phyloP scores from a whole-genome alignment of 2,113 vertebrate genomes.

The Chiloscyllium plagiosum region DNA sequence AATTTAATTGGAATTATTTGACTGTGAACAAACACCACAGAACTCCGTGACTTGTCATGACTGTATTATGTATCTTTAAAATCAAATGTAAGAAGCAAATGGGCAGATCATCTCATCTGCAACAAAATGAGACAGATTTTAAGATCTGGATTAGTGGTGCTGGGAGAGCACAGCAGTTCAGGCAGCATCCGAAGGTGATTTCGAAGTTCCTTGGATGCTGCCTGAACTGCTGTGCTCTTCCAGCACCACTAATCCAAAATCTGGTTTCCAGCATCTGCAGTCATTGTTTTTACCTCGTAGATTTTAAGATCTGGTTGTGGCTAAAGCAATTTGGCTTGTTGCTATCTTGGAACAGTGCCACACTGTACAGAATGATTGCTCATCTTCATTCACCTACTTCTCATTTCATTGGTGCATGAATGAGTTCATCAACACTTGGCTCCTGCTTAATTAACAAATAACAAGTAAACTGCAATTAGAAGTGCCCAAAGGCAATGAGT shows the following conservation, averaged over 20 bases:
- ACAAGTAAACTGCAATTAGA: constrained; percentile 32
- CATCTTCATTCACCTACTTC: background rate
- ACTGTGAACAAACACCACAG: background rate
- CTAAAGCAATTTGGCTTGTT: background rate
- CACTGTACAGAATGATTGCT: background rate
- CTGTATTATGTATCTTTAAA: background rate
- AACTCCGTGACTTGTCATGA: background rate
- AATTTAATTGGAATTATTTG: background rate
- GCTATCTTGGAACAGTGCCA: background rate
- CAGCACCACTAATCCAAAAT: too few species aligned
- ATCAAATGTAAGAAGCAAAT: background rate
- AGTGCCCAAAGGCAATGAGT: constrained; percentile 23
- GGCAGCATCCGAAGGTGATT: too few species aligned
- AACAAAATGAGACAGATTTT: background rate
- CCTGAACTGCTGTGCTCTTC: too few species aligned
- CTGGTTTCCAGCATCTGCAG: too few species aligned
- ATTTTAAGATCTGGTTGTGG: background rate
- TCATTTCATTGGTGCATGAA: constrained; percentile 19
- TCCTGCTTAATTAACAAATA: constrained; percentile 24
- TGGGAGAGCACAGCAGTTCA: too few species aligned
- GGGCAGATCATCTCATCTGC: background rate
- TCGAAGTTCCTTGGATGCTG: too few species aligned
- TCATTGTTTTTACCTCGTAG: too few species aligned
- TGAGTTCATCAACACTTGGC: background rate
- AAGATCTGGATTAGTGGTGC: too few species aligned